Base-by-base conservation (phyloP, 2,113 vertebrate species). In the Colius striatus region DNA sequence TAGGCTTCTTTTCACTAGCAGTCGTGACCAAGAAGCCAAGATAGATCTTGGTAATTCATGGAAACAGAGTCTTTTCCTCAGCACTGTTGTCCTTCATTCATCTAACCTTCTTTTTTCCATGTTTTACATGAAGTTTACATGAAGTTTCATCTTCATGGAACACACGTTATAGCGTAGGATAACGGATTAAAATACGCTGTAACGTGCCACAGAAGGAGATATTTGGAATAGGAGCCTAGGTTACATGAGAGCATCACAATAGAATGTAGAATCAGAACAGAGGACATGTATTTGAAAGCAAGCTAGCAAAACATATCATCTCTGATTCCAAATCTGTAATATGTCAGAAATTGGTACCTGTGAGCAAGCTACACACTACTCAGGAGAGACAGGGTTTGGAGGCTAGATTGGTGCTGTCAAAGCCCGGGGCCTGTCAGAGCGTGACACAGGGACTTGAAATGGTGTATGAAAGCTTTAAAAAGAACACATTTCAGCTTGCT, bases 401-500 rank as follows among this genome's bases (percentile, higher is more conserved):
- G 73, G 38, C 80, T 67, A 16, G 38, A 77, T 88, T 93, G 95
- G 70, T 86, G 30, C 76, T 84, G 84, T 91, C 54, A 68, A 70
- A 58, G 57, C 74, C 90, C 45, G 89, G 48, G 78, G 51, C 72
- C 60, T 93, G 54, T 62, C 50, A 58, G 86, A 89, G 57, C 16
- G 2, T 67, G 65, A 77, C 61, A 36, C 48, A 21, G 72, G 72
- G 90, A 84, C 90, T 94, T 86, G 83, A 90, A 92, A 72, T 67
- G 80, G 68, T 71, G 86, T 68, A 48, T 89, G 86, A 89, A 95
- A 87, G 79, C 57, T 86, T 86, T 61, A 67, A 77, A 89, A 87
- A 65, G 70, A 89, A 63, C 26, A 26, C 57, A 57, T 93, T 94
- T 74, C 80, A 89, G 53, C 84, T 91, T 95, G 38, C 73, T 84